Evolutionary conservation across 2,797 vertebrate genomes (phyloP).

Genomic region (Meda fulgida): DNA sequence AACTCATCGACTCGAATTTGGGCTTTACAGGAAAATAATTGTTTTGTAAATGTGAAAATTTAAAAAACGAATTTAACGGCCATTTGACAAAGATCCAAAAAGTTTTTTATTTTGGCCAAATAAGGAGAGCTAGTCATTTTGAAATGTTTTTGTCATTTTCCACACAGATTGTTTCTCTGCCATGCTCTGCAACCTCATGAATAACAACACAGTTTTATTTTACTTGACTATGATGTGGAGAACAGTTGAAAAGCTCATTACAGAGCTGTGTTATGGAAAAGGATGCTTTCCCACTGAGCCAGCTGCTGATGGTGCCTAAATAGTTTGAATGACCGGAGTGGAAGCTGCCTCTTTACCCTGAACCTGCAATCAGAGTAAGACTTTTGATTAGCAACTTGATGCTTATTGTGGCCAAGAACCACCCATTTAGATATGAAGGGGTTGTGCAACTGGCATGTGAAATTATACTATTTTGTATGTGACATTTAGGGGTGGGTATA

Average conservation of each 20-base stretch:
- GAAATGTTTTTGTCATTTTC: conserved; percentile 18
- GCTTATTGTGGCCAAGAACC: not conserved
- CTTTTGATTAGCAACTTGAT: not conserved
- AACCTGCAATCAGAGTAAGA: not conserved
- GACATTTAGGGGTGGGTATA: not conserved
- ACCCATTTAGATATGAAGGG: not conserved
- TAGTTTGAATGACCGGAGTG: not conserved
- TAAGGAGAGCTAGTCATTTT: not conserved
- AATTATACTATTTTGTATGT: not conserved
- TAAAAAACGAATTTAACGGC: not conserved
- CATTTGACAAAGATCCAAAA: not conserved
- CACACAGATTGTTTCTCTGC: conserved; percentile 30
- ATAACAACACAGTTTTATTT: conserved; percentile 3
- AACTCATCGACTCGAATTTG: not conserved
- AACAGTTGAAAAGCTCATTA: conserved; percentile 21
- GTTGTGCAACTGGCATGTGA: not conserved
- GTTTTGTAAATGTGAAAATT: not conserved
- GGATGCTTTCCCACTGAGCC: conserved; percentile 15
- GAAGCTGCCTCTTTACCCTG: not conserved
- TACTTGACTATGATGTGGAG: not conserved
- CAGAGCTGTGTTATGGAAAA: not conserved
- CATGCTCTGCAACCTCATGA: not conserved
- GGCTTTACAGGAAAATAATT: not conserved
- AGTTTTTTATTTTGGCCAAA: not conserved
- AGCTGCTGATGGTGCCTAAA: not conserved